phyloP scores from a whole-genome alignment of 2,888 invertebrate genomes.

The Chalcosyrphus nemorum region DNA sequence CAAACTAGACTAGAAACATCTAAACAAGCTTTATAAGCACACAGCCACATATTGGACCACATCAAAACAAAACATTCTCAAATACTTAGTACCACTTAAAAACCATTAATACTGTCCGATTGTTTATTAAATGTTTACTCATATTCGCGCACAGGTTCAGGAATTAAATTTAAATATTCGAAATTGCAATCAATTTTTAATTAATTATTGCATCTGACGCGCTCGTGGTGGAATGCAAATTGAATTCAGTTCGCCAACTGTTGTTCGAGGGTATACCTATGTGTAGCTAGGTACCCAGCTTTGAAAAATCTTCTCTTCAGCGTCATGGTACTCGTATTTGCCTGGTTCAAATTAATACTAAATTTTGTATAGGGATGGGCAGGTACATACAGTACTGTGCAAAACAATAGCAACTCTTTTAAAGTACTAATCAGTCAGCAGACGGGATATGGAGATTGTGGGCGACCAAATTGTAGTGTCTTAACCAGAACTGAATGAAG shows the following conservation, averaged over 20 bases:
- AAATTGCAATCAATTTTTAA: conserved; percentile 63
- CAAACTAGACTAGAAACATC: no score
- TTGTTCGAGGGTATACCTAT: not conserved
- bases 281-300: conserved; percentile 17
- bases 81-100: not conserved
- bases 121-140: conserved; percentile 21
- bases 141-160: conserved; percentile 14
- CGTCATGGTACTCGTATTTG: not conserved
- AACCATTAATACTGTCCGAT: not conserved
- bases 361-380: conserved; percentile 21
- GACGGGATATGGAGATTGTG: no score
- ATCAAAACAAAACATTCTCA: not conserved
- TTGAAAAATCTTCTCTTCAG: not conserved
- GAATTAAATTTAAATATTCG: conserved; percentile 29
- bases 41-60: no score
- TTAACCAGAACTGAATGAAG: no score
- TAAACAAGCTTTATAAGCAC: no score
- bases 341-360: not conserved
- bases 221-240: conserved; percentile 20
- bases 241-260: conserved; percentile 22
- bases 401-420: no score
- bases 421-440: no score
- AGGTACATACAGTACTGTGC: no score
- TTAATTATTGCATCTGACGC: conserved; percentile 40
- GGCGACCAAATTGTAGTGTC: no score